Conservation (phyloP, 2,113 vertebrate species). For the Malurus alboscapulatus region DNA sequence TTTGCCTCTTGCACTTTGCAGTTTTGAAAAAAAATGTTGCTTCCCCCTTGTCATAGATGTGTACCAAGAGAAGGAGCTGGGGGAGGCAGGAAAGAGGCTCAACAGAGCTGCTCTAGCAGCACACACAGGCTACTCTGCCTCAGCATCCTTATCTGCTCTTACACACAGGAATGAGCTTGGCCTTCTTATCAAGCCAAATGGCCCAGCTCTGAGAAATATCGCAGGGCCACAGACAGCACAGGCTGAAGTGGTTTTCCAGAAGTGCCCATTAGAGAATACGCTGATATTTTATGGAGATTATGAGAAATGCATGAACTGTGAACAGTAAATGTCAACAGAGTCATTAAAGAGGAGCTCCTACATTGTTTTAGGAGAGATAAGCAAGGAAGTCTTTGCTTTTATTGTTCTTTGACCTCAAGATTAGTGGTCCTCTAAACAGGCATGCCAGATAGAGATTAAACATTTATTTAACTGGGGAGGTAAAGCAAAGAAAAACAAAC, state of each 20-base stretch:
- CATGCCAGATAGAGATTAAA: background rate
- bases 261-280: slow-evolving; percentile 26
- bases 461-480: background rate
- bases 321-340: slow-evolving; percentile 46
- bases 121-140: background rate
- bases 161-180: background rate
- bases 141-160: background rate
- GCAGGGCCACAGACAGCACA: background rate
- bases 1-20: background rate
- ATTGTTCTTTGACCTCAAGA: background rate
- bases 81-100: background rate
- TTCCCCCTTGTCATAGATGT: background rate
- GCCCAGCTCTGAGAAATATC: background rate
- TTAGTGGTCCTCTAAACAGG: background rate
- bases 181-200: background rate
- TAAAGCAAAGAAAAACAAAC: background rate
- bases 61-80: background rate
- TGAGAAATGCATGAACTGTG: slow-evolving; percentile 61
- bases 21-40: background rate
- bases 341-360: slow-evolving; percentile 49
- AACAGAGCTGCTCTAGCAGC: background rate
- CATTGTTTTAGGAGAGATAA: background rate
- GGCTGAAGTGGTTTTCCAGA: background rate
- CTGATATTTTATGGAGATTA: slow-evolving; percentile 65
- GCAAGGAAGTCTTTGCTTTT: slow-evolving; percentile 12